Evolutionary conservation across 1,140 invertebrate genomes (phyloP), one percentile per base, ranked within the genome.

Genomic region (Trachymyrmex septentrionalis): DNA sequence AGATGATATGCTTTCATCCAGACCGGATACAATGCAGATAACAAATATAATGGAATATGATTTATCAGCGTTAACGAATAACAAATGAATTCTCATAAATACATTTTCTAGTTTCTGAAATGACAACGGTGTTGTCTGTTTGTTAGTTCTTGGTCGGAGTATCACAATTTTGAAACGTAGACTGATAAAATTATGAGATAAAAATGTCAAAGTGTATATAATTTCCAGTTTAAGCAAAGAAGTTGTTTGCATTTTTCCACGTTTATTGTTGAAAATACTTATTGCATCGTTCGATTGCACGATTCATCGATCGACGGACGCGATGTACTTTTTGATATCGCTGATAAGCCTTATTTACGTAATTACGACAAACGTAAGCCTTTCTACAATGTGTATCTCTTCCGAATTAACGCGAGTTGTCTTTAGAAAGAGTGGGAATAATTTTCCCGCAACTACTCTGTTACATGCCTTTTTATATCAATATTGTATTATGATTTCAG

Each of bases 281-380:
- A 16, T 4, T 21, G 21, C 38, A 30, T n/a, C 44, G 53, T 38
- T 0, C n/a, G 9, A 61, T 50, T 27, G 21, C 12, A 24, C 7
- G 21, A 48, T 44, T 67, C 63, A n/a, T 67, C 27, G 9, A 53
- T 21, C 30, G n/a, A 24, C 34, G 7, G 14, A 59, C 55, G 12
- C 19, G 19, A n/a, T 10, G n/a, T 9, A 57, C 9, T 0, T 9
- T 57, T 57, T 10, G 19, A 9, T 57, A 57, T 75, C 72, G n/a
- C 9, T 24, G 53, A 53, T 72, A 55, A 73, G 7, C 5, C 34
- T 76, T 53, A 59, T 76, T 77, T 77, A 38, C 9, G 34, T 61
- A 63, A 76, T 76, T 76, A 30, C 19, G 21, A 77, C 55, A 14
- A 44, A 12, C 4, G 34, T 24, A 75, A 21, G 44, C 63, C 34